A percentile compares a stretch with the other conserved stretches of the same genome.
These are phyloP conservation scores for Dryadula phaetusa DNA, from an alignment of 2,888 invertebrate species.

Conservation along the genomic window DNA sequence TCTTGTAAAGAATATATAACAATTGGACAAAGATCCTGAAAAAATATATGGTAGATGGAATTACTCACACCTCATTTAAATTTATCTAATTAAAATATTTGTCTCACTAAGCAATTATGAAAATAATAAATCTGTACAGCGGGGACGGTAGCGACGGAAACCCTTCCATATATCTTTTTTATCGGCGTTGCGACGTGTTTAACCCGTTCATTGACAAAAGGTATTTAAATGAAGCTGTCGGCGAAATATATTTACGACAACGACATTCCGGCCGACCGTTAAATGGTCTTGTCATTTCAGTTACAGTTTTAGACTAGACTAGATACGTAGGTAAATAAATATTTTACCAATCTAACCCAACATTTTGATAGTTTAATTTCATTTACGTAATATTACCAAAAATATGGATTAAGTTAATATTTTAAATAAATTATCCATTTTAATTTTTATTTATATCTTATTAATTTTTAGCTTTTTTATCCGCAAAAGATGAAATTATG, in stretches of 20 bases:
- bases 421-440: too few species aligned
- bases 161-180: slow-evolving; percentile 80
- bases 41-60: background rate
- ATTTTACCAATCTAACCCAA: too few species aligned
- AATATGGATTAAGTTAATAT: too few species aligned
- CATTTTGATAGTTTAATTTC: background rate
- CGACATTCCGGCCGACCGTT: slow-evolving; percentile 67
- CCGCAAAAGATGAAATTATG: too few species aligned
- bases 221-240: slow-evolving; percentile 84
- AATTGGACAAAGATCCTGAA: background rate
- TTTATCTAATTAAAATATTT: slow-evolving; percentile 77
- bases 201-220: slow-evolving; percentile 85
- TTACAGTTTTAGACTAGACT: slow-evolving; percentile 52
- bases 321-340: background rate
- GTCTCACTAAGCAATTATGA: slow-evolving; percentile 73
- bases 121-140: slow-evolving; percentile 59
- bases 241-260: slow-evolving; percentile 75
- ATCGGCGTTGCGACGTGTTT: slow-evolving; percentile 69
- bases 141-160: slow-evolving; percentile 64
- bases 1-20: background rate
- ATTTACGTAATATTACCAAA: too few species aligned
- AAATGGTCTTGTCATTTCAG: slow-evolving; percentile 61
- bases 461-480: too few species aligned
- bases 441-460: too few species aligned
- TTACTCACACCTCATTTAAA: slow-evolving; percentile 21